Conservation (phyloP, 1,140 invertebrate species). For the Temnothorax longispinosus region DNA sequence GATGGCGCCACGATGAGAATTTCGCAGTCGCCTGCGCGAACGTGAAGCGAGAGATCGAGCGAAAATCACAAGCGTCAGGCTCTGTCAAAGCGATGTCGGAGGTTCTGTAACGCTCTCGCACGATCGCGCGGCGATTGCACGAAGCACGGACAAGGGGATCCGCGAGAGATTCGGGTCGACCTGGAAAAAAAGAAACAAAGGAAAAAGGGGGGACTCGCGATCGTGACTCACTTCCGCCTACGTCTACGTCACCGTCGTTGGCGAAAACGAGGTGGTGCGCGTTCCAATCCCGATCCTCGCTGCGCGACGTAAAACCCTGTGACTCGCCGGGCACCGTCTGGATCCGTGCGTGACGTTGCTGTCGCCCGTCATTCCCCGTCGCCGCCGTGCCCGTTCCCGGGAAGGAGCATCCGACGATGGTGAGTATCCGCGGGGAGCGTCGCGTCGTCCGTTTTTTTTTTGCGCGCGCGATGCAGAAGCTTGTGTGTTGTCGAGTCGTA, state of each 20-base stretch:
- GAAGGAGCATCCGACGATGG: constrained; percentile 26
- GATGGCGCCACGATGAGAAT: constrained; percentile 7
- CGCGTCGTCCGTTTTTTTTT: no score
- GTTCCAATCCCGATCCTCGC: not conserved
- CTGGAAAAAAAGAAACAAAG: not conserved
- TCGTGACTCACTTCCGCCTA: constrained; percentile 58
- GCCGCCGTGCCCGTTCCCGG: not conserved
- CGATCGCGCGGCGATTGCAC: not conserved
- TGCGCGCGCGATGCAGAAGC: not conserved
- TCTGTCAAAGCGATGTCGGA: not conserved
- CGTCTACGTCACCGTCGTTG: constrained; percentile 34
- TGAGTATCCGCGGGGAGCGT: constrained; percentile 3
- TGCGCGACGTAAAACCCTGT: not conserved
- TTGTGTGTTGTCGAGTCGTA: not conserved
- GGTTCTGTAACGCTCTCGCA: not conserved
- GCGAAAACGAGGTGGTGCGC: not conserved
- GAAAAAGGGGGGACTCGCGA: not conserved
- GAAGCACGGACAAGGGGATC: not conserved
- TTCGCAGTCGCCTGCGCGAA: not conserved
- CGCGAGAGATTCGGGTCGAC: not conserved
- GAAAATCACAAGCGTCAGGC: not conserved
- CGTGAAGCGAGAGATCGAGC: not conserved
- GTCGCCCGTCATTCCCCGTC: not conserved
- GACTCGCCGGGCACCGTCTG: constrained; percentile 25
- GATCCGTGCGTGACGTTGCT: not conserved